These are phyloP conservation scores for Arvicanthis niloticus DNA, from an alignment of 2,113 vertebrate species.

Conservation along the genomic window DNA sequence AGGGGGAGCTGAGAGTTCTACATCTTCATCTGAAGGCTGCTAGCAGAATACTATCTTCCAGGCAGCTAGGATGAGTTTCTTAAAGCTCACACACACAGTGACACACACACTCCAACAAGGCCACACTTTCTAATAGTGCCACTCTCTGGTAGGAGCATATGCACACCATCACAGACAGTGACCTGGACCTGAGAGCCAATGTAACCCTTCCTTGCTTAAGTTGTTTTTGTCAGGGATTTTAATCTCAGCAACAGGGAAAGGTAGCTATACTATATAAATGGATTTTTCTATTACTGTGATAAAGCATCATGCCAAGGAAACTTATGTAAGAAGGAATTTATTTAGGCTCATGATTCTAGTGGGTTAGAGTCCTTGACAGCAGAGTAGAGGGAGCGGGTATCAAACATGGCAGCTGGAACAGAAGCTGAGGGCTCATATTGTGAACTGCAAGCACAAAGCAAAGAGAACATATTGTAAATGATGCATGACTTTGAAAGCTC, in stretches of 20 bases:
- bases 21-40: no score
- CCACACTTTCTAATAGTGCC: no score
- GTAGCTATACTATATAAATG: neutral
- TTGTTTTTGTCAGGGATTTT: neutral
- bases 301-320: neutral
- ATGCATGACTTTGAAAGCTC: neutral
- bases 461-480: neutral
- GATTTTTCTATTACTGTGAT: neutral
- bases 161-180: neutral
- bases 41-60: no score
- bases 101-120: no score
- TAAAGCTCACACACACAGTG: no score
- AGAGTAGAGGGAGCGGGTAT: neutral
- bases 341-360: neutral
- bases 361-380: neutral
- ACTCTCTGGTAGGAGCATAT: no score
- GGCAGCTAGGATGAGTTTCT: no score
- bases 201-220: neutral
- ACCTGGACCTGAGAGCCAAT: neutral
- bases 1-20: no score
- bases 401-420: neutral
- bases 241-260: neutral
- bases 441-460: neutral
- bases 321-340: neutral
- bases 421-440: neutral